phyloP scores from a whole-genome alignment of 2,113 vertebrate genomes.

The Brienomyrus brachyistius region DNA sequence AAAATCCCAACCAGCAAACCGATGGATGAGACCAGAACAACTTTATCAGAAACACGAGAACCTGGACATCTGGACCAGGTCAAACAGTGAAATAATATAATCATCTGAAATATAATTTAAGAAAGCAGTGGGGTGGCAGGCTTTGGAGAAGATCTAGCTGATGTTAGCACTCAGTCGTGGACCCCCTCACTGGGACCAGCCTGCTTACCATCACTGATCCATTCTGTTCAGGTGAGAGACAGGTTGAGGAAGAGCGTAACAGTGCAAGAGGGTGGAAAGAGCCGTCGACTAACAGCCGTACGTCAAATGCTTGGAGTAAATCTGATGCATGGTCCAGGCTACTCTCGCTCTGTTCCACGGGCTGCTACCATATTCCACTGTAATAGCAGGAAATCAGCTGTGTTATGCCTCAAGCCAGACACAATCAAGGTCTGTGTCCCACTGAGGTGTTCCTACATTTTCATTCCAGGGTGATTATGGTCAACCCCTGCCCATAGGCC shows the following conservation, averaged over 20 bases:
- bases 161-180: background rate
- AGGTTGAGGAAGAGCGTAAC: background rate
- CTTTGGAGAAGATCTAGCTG: background rate
- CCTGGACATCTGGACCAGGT: background rate
- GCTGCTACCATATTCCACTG: conserved; percentile 28
- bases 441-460: conserved; percentile 14
- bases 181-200: background rate
- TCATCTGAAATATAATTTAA: background rate
- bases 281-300: background rate
- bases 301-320: background rate
- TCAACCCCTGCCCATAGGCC: background rate
- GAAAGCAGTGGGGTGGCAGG: background rate
- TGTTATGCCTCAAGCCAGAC: conserved; percentile 24
- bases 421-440: conserved; percentile 7
- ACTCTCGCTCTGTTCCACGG: background rate
- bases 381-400: conserved; percentile 42
- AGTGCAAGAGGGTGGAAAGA: background rate
- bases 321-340: too few relatives aligned
- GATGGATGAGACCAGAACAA: background rate
- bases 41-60: background rate
- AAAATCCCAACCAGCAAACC: background rate
- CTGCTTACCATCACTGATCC: background rate
- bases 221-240: background rate
- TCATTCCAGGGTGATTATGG: conserved; percentile 14
- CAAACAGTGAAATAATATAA: background rate